Percentiles rank a stretch among this genome's conserved stretches.
phyloP scores from a whole-genome alignment of 2,888 invertebrate species.

The Liodrosophila aerea region DNA sequence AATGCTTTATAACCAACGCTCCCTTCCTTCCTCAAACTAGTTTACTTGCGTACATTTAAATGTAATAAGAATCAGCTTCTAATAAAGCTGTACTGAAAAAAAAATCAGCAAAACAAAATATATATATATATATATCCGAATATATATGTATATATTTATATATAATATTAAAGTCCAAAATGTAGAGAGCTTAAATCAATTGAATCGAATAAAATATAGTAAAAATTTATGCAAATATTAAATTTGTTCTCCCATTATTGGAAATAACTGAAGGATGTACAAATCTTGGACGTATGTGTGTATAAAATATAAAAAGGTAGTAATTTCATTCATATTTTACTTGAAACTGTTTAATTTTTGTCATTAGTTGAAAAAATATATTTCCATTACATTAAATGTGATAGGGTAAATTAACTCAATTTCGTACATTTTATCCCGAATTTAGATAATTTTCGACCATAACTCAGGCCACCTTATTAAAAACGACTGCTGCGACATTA shows the following conservation, averaged over 20 bases:
- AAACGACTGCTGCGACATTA: constrained; percentile 63
- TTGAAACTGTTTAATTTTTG: background rate
- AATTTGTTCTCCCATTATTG: no score
- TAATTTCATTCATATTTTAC: constrained; percentile 12
- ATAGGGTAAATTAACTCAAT: background rate
- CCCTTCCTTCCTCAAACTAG: constrained; percentile 11
- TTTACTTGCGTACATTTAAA: constrained; percentile 13
- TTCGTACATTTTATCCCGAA: constrained; percentile 9
- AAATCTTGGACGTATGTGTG: no score
- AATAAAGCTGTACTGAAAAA: constrained; percentile 16
- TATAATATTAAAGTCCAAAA: constrained; percentile 50
- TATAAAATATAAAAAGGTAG: no score
- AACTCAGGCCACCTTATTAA: constrained; percentile 57
- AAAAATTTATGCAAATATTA: background rate
- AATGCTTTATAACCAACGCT: constrained; percentile 38
- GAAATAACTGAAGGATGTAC: no score
- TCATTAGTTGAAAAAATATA: constrained; percentile 3
- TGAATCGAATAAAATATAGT: constrained; percentile 24
- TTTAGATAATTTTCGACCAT: constrained; percentile 56
- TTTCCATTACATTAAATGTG: constrained; percentile 5
- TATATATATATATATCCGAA: constrained; percentile 16
- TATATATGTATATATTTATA: no score
- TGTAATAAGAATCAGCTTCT: constrained; percentile 17
- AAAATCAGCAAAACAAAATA: constrained; percentile 6
- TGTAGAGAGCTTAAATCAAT: constrained; percentile 56